phyloP scores from a whole-genome alignment of 1,140 invertebrate genomes.

The Tetramorium parvispinum region DNA sequence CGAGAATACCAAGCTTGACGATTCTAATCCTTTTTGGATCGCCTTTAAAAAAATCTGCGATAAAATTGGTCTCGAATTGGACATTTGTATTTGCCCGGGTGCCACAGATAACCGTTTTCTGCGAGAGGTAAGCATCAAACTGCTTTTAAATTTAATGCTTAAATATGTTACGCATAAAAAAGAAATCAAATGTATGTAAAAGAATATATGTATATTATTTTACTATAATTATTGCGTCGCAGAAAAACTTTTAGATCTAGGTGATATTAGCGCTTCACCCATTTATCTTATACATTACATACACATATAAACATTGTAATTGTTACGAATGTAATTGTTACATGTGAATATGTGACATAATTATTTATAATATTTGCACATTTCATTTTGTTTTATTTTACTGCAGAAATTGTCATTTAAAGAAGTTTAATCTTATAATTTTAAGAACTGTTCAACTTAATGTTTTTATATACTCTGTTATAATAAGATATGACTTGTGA shows the following conservation, averaged over 20 bases:
- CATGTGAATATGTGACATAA: not conserved
- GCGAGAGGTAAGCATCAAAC: constrained; percentile 84
- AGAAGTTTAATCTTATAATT: not conserved
- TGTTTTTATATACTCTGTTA: not conserved
- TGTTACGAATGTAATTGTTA: not conserved
- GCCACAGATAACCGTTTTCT: constrained; percentile 92
- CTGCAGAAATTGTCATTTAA: not conserved
- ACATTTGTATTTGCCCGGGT: constrained; percentile 91
- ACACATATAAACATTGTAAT: not conserved
- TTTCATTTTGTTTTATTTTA: not conserved
- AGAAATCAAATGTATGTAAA: too few species aligned
- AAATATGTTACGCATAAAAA: not conserved
- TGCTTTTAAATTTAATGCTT: not conserved
- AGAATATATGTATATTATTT: not conserved
- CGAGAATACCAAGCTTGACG: constrained; percentile 89
- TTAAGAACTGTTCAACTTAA: too few species aligned
- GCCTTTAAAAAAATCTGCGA: constrained; percentile 90
- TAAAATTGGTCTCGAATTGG: constrained; percentile 86
- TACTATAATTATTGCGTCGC: not conserved
- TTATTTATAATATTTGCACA: not conserved
- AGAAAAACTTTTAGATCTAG: too few species aligned
- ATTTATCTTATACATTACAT: too few species aligned
- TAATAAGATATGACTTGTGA: too few species aligned
- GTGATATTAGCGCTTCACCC: too few species aligned
- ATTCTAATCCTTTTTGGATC: constrained; percentile 92